These are phyloP conservation scores for Lacerta viridis DNA, from an alignment of 2,797 vertebrate genomes.

Conservation along the genomic window DNA sequence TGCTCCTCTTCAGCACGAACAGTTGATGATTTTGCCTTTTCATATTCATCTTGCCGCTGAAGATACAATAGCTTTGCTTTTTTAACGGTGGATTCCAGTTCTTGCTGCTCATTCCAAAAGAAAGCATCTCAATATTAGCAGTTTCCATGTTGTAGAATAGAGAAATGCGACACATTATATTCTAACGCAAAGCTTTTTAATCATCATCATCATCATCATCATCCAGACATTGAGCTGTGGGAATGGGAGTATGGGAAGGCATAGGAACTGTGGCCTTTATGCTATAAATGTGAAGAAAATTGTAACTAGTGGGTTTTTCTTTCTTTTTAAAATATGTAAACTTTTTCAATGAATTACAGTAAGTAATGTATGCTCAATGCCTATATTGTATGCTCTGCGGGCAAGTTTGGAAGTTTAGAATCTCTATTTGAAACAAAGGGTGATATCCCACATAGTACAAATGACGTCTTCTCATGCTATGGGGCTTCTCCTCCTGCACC, in stretches of 20 bases:
- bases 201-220: no score
- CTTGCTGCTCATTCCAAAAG: conserved; percentile 82
- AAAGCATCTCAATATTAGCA: conserved; percentile 8
- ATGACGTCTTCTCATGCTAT: no score
- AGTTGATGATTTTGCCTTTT: conserved; percentile 92
- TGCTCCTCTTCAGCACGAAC: conserved; percentile 93
- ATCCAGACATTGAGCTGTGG: no score
- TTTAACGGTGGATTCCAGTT: conserved; percentile 89
- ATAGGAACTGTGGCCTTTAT: background rate
- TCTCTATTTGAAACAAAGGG: background rate
- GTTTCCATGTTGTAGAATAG: background rate
- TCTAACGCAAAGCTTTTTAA: background rate
- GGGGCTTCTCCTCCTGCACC: no score
- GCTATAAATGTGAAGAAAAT: background rate
- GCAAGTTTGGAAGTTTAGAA: background rate
- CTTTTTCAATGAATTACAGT: background rate
- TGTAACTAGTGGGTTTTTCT: background rate
- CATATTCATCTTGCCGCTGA: conserved; percentile 95
- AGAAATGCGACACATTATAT: background rate
- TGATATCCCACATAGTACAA: no score
- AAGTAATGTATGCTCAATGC: no score
- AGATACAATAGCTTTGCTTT: conserved; percentile 91
- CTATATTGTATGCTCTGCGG: background rate
- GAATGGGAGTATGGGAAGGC: background rate
- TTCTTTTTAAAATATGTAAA: background rate